Base-by-base conservation (phyloP, 2,797 vertebrate genomes). In the Arctocebus calabarensis region DNA sequence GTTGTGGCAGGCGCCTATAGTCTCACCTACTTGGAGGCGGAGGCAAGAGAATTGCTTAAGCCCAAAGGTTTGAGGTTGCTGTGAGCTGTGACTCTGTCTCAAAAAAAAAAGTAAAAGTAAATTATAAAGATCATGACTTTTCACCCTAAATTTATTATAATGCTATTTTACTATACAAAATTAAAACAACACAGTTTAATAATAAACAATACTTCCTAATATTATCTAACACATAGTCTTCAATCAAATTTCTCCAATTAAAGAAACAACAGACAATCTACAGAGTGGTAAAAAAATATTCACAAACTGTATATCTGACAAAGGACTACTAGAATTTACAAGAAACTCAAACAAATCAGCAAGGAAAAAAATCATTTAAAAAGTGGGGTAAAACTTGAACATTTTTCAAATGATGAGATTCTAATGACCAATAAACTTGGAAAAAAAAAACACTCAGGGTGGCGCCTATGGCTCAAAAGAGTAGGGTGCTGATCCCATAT, bases 241-340 rank as follows among this genome's bases (percentile, higher is more conserved):
- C 84, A 73, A 62, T 79, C 82, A 90, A 70, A 88, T 64, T 81
- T 88, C 40, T 62, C n/a, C 5, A 59, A 68, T 78, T 64, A 84
- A n/a, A 66, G 32, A 66, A 66, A 66, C 32, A 66, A 66, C 17
- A 66, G 16, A 17, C 64, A 66, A 66, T 7, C 64, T 66, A 66
- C 7, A n/a, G 64, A 66, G 32, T 66, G 32, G 64, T 7, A 66
- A 66, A 61, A 61, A 66, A 66, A n/a, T n/a, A 66, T 66, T 66
- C 64, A 66, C 64, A 66, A 66, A 66, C 32, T n/a, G 8, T 66
- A 66, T 17, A n/a, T 66, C 32, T 66, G 16, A 66, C 64, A 66
- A 66, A 66, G 64, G 64, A 66, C 64, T n/a, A 66, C 32, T 32
- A 66, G 32, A 66, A n/a, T 66, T 16, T n/a, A n/a, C 7, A 17